Conservation (phyloP, 2,113 vertebrate species). For the Burhinus oedicnemus region DNA sequence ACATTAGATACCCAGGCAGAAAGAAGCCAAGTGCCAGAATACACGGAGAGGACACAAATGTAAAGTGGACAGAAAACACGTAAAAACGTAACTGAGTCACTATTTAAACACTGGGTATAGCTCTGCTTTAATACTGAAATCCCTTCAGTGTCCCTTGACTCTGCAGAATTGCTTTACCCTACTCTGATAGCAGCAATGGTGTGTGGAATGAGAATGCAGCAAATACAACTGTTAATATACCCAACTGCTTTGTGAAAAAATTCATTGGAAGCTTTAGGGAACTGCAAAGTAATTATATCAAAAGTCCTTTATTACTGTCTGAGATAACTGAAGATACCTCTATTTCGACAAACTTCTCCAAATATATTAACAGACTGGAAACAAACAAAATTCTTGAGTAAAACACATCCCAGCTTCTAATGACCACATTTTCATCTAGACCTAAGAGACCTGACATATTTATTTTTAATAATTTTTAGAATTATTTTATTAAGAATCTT, state of each 20-base stretch:
- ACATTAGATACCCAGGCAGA: neutral
- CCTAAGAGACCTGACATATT: neutral
- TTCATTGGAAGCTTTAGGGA: neutral
- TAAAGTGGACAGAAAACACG: neutral
- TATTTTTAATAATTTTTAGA: neutral
- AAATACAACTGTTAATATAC: neutral
- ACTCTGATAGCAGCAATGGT: neutral
- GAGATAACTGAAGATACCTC: neutral
- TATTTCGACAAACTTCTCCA: neutral
- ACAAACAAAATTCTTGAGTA: neutral
- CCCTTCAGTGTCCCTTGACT: neutral
- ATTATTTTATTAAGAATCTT: neutral
- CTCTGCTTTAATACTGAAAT: neutral
- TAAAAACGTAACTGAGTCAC: neutral
- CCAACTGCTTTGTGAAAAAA: neutral
- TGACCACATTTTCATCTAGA: neutral
- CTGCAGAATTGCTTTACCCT: neutral
- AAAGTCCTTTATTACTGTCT: neutral
- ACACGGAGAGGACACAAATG: neutral
- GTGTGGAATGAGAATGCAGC: neutral
- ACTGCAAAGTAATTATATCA: neutral
- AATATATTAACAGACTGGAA: neutral
- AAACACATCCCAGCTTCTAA: neutral
- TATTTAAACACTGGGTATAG: neutral
- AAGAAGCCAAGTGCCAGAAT: neutral